Percentiles rank a stretch among this genome's conserved stretches.
phyloP scores from a whole-genome alignment of 1,140 invertebrate genomes.

The Berghia stephanieae region DNA sequence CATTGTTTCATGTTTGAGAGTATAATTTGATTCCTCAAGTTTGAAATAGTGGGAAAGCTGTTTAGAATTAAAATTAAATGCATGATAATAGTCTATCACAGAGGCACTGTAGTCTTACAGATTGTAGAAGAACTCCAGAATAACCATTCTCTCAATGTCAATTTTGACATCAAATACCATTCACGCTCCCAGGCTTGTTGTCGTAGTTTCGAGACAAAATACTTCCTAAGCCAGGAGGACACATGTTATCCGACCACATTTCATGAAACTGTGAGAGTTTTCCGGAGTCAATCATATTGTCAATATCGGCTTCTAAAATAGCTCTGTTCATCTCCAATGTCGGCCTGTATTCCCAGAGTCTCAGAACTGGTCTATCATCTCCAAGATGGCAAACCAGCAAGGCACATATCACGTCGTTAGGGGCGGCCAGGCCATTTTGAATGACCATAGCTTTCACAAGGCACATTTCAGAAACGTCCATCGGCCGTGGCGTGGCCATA shows the following conservation, averaged over 20 bases:
- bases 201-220: too few relatives aligned
- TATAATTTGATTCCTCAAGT: too few relatives aligned
- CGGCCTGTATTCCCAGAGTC: slow-evolving; percentile 53
- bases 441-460: slow-evolving; percentile 53
- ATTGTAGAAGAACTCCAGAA: too few relatives aligned
- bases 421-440: slow-evolving; percentile 54
- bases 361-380: slow-evolving; percentile 50
- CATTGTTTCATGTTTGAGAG: too few relatives aligned
- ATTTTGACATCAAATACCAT: too few relatives aligned
- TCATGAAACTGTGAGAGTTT: slow-evolving; percentile 54
- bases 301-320: slow-evolving; percentile 53
- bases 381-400: slow-evolving; percentile 50
- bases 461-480: slow-evolving; percentile 55
- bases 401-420: slow-evolving; percentile 44
- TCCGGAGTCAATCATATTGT: slow-evolving; percentile 55
- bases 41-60: too few relatives aligned
- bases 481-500: slow-evolving; percentile 52
- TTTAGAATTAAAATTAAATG: too few relatives aligned
- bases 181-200: too few relatives aligned
- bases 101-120: too few relatives aligned
- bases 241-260: slow-evolving; percentile 51
- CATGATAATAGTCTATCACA: too few relatives aligned
- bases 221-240: not conserved
- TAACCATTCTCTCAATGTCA: too few relatives aligned
- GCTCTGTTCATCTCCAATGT: slow-evolving; percentile 52